phyloP scores from a whole-genome alignment of 1,140 invertebrate genomes.

The Drosophila rhopaloa region DNA sequence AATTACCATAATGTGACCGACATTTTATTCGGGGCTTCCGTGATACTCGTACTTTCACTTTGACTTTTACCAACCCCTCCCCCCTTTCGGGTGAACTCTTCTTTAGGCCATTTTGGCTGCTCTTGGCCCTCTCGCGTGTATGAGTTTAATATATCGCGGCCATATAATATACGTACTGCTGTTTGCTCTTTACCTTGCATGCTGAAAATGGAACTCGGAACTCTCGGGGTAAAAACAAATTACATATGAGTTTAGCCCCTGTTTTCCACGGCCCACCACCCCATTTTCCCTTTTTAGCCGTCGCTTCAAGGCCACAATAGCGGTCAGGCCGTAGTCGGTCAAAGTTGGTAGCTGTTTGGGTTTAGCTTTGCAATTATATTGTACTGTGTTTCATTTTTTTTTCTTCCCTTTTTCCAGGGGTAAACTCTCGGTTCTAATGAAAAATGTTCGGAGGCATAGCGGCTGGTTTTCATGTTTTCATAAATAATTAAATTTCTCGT shows the following conservation, averaged over 20 bases:
- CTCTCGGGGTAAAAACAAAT: constrained; percentile 69
- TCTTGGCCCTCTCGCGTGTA: constrained; percentile 62
- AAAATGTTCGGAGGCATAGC: constrained; percentile 58
- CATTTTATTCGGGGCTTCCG: constrained; percentile 59
- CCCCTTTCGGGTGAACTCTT: constrained; percentile 3
- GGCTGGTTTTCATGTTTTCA: constrained; percentile 69
- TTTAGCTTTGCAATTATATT: constrained; percentile 71
- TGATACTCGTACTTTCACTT: constrained; percentile 59
- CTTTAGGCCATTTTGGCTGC: constrained; percentile 20
- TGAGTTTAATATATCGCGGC: constrained; percentile 68
- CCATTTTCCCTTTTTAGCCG: constrained; percentile 18
- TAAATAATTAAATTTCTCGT: constrained; percentile 77
- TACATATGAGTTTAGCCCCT: constrained; percentile 56
- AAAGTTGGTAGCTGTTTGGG: constrained; percentile 58
- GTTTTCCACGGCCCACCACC: not conserved
- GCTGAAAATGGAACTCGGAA: constrained; percentile 56
- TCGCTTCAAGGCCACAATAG: constrained; percentile 69
- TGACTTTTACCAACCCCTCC: constrained; percentile 27
- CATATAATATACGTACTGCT: constrained; percentile 40
- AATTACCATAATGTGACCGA: constrained; percentile 62
- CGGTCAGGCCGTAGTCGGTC: constrained; percentile 66
- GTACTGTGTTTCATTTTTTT: constrained; percentile 55
- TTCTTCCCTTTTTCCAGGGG: not conserved
- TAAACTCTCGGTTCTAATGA: constrained; percentile 65
- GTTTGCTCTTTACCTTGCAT: constrained; percentile 68